Evolutionary conservation across 2,888 invertebrate genomes (phyloP).

Genomic region (Drosophila histrio): DNA sequence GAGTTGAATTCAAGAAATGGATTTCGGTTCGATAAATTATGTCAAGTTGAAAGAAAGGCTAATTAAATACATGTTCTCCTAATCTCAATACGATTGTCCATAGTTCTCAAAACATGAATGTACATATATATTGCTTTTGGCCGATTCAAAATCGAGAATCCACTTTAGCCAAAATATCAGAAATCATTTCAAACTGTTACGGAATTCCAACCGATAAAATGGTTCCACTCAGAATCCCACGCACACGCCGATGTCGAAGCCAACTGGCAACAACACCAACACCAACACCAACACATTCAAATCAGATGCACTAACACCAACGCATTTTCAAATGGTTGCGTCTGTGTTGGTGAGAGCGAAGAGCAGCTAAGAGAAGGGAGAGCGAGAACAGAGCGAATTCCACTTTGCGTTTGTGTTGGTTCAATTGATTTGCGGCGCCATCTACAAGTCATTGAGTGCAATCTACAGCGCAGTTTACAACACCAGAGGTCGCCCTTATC

Average conservation of each 20-base stretch:
- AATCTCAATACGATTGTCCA: conserved; percentile 5
- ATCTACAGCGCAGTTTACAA: conserved; percentile 19
- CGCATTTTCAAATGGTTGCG: conserved; percentile 13
- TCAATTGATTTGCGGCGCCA: conserved; percentile 42
- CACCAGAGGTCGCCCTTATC: conserved; percentile 64
- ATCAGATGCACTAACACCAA: conserved; percentile 62
- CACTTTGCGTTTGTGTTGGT: not conserved
- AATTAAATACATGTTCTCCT: conserved; percentile 24
- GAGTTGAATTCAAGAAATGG: conserved; percentile 38
- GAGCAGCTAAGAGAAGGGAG: conserved; percentile 44
- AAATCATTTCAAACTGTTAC: conserved; percentile 26
- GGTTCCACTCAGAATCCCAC: conserved; percentile 59
- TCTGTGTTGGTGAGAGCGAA: conserved; percentile 52
- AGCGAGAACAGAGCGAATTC: conserved; percentile 6
- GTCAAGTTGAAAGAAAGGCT: conserved; percentile 20
- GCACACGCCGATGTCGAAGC: conserved; percentile 22
- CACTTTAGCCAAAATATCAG: conserved; percentile 5
- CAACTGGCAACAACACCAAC: conserved; percentile 13
- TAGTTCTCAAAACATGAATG: not conserved
- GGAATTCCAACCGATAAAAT: conserved; percentile 61
- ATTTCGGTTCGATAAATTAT: conserved; percentile 35
- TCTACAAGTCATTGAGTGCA: conserved; percentile 43
- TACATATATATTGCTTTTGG: not conserved
- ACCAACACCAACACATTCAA: conserved; percentile 54
- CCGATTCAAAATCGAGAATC: not conserved